A percentile compares a stretch with the other conserved stretches of the same genome.
These are phyloP conservation scores for Peromyscus maniculatus DNA, from an alignment of 2,113 vertebrate genomes.

Conservation along the genomic window DNA sequence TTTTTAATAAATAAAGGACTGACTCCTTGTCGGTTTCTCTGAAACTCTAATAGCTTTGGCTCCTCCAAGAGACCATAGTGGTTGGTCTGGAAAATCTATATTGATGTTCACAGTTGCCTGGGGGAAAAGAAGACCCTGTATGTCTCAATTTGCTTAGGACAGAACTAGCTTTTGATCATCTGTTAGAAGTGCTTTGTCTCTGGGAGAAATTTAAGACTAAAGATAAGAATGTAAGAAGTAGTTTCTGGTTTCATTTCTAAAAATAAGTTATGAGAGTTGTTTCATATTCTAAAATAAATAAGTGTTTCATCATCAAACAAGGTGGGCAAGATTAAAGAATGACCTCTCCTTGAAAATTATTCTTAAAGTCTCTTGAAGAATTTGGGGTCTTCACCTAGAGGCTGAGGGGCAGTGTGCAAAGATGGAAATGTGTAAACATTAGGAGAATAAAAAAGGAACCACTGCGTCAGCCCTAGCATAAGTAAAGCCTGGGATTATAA, in stretches of 20 bases:
- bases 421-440: background rate
- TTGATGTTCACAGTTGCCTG: background rate
- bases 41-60: background rate
- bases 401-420: background rate
- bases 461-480: background rate
- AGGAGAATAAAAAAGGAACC: background rate
- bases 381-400: background rate
- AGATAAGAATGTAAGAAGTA: conserved; percentile 36
- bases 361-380: background rate
- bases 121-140: background rate
- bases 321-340: conserved; percentile 7
- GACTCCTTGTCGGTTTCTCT: conserved; percentile 30
- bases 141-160: background rate
- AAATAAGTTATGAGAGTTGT: conserved; percentile 20
- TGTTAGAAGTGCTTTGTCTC: conserved; percentile 46
- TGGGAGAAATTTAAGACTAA: conserved; percentile 47
- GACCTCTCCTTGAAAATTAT: background rate
- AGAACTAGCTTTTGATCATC: conserved; percentile 53
- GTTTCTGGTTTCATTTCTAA: conserved; percentile 15
- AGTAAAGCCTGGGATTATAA: background rate
- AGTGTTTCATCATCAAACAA: background rate
- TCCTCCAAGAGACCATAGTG: conserved; percentile 5
- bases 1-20: conserved; percentile 50
- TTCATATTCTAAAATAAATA: conserved; percentile 53
- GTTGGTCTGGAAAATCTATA: conserved; percentile 59